Conservation (phyloP, 53 echinoderm and acorn worm species). For the Echinometra lucunter region DNA sequence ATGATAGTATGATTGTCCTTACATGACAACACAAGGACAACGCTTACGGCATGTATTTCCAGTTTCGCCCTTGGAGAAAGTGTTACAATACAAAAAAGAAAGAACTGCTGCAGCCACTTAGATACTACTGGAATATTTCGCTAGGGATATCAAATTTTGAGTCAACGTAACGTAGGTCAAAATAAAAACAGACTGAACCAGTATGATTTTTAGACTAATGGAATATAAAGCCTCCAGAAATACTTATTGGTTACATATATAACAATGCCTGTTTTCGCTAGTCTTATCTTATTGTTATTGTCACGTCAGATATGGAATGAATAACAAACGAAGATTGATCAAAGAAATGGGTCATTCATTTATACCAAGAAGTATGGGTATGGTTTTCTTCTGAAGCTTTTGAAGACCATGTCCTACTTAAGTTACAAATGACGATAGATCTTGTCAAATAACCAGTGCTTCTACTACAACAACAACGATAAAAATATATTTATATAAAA, state of each 20-base stretch:
- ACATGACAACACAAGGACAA: no score
- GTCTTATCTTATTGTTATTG: background rate
- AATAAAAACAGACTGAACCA: background rate
- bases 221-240: background rate
- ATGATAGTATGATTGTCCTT: no score
- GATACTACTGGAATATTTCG: background rate
- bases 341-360: background rate
- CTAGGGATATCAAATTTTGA: background rate
- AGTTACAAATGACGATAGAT: no score
- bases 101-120: background rate
- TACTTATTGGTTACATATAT: background rate
- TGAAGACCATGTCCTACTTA: no score
- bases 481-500: no score
- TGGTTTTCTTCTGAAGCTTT: no score
- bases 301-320: background rate
- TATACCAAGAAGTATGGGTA: no score
- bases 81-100: no score
- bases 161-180: background rate
- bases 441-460: no score
- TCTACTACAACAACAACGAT: no score
- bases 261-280: background rate
- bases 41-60: no score
- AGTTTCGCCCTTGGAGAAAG: no score
- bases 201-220: background rate
- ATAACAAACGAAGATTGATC: background rate